Evolutionary conservation across 2,888 invertebrate genomes (phyloP).

Genomic region (Strigamia maritima): DNA sequence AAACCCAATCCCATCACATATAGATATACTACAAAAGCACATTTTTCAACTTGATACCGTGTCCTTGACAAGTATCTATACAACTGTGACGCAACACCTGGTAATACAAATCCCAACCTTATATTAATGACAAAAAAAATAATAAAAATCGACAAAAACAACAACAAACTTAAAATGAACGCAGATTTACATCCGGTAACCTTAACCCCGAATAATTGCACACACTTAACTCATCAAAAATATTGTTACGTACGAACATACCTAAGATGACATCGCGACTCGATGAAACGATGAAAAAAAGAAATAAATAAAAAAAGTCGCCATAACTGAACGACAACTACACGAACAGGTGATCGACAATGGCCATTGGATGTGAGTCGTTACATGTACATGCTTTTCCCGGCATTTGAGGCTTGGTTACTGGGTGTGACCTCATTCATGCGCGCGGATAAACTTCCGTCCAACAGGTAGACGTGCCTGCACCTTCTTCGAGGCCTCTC

Average conservation of each 20-base stretch:
- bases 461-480: neutral
- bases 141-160: neutral
- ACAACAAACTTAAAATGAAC: neutral
- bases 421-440: conserved; percentile 27
- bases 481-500: neutral
- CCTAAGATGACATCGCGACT: neutral
- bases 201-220: no score
- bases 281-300: neutral
- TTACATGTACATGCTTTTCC: neutral
- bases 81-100: neutral
- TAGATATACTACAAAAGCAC: neutral
- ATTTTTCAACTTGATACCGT: neutral
- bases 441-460: neutral
- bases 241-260: neutral
- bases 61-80: conserved; percentile 5
- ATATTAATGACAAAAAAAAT: neutral
- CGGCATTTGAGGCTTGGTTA: conserved; percentile 2
- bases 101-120: neutral
- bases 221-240: neutral
- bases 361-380: neutral
- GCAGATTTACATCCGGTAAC: neutral
- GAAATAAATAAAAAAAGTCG: neutral
- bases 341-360: neutral
- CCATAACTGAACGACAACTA: neutral
- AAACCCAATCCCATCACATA: neutral